Evolutionary conservation across 2,888 invertebrate species (phyloP).

Genomic region (Aphodius granarius): DNA sequence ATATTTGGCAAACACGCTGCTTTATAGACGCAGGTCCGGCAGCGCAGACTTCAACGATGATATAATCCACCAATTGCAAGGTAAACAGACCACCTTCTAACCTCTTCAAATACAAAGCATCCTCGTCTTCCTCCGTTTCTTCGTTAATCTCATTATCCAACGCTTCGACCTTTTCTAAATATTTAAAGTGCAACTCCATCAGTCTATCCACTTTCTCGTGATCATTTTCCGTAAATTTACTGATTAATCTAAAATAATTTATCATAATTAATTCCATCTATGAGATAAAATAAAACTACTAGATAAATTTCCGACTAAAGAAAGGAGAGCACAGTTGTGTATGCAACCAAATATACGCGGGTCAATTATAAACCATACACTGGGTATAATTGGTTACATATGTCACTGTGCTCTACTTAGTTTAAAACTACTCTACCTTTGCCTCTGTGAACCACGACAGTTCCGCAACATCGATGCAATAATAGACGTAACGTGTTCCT

Average conservation of each 20-base stretch:
- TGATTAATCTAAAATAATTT: conserved; percentile 66
- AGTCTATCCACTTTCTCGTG: conserved; percentile 97
- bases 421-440: too few relatives aligned
- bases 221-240: conserved; percentile 97
- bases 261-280: neutral
- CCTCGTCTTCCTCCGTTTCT: conserved; percentile 63
- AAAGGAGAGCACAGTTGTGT: too few relatives aligned
- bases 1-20: conserved; percentile 83
- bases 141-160: conserved; percentile 77
- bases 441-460: conserved; percentile 87
- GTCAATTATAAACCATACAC: too few relatives aligned
- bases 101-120: conserved; percentile 84
- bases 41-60: conserved; percentile 77
- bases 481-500: conserved; percentile 93
- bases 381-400: too few relatives aligned
- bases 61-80: conserved; percentile 91
- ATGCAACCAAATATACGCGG: too few relatives aligned
- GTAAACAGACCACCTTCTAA: conserved; percentile 96
- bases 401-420: too few relatives aligned
- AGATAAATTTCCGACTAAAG: neutral
- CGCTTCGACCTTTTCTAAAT: conserved; percentile 87
- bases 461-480: conserved; percentile 92
- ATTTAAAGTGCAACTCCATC: conserved; percentile 95
- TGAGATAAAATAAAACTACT: neutral
- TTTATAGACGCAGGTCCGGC: conserved; percentile 74